Evolutionary conservation across 2,888 invertebrate genomes (phyloP), one percentile per base, ranked within the genome.

Genomic region (Prenolepis imparis): DNA sequence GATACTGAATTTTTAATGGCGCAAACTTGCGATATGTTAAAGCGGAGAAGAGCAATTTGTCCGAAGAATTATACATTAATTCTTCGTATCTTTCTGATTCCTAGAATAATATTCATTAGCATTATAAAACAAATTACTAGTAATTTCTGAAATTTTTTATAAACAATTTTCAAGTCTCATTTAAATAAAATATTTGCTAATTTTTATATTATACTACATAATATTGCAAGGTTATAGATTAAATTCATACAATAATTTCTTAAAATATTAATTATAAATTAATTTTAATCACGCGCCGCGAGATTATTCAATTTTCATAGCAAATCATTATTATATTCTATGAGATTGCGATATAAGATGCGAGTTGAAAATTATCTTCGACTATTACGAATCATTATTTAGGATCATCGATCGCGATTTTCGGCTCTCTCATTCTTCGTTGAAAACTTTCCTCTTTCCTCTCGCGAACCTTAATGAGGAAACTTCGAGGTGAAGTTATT

Each of bases 391-490:
- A 88, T 88, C 75, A 74, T 75, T 81, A 70, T 39, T 61, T 75
- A 44, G 67, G 67, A 70, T 61, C 81, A 84, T 88, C 82, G 89
- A 88, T 89, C 85, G 85, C 32, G 21, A 48, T 18, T 70, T 78
- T 18, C 8, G 57, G 64, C 61, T 81, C 61, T 84, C 70, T 73
- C 70, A 52, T 83, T 64, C 59, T 32, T 28, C 73, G 61, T 64
- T 75, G 86, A 86, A 87, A 88, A 82, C 72, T 88, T 83, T 32
- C 68, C 28, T 61, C 18, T 55, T 64, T 59, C 61, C 44, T 70
- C 83, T 67, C 83, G 59, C n/a, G 48, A 28, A 55, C 55, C 78
- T 87, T 90, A 90, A 90, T 85, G 90, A 89, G 89, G 84, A 85
- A 90, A 90, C 87, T 90, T 90, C 81, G 63, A 78, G 39, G 84